A percentile compares a stretch with the other conserved stretches of the same genome.
phyloP scores from a whole-genome alignment of 2,797 vertebrate species.

The Melanogrammus aeglefinus region DNA sequence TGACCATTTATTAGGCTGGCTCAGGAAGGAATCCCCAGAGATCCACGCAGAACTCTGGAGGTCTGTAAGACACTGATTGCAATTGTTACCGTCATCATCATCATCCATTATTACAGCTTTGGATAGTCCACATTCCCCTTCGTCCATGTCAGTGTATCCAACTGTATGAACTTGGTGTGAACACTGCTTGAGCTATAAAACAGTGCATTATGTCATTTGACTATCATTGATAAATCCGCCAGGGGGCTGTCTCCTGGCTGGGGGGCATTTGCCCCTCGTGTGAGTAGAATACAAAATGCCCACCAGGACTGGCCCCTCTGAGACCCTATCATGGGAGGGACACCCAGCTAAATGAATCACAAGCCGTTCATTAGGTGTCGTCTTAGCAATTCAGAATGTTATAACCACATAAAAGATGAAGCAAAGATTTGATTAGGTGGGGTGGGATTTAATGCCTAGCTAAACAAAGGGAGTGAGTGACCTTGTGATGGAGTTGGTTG shows the following conservation, averaged over 20 bases:
- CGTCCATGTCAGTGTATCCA: not conserved
- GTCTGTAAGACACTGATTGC: slow-evolving; percentile 11
- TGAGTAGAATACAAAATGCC: slow-evolving; percentile 62
- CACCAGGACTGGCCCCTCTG: slow-evolving; percentile 16
- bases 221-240: slow-evolving; percentile 38
- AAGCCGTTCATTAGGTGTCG: slow-evolving; percentile 19
- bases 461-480: slow-evolving; percentile 16
- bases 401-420: slow-evolving; percentile 7
- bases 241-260: slow-evolving; percentile 37
- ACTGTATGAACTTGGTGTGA: not conserved
- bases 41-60: not conserved
- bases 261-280: slow-evolving; percentile 35
- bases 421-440: slow-evolving; percentile 6
- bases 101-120: not conserved
- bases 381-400: slow-evolving; percentile 15
- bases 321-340: slow-evolving; percentile 11
- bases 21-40: slow-evolving; percentile 28
- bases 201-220: slow-evolving; percentile 41
- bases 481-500: slow-evolving; percentile 19
- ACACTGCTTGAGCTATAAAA: slow-evolving; percentile 30
- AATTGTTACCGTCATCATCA: not conserved
- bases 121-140: not conserved
- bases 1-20: slow-evolving; percentile 45
- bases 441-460: slow-evolving; percentile 10
- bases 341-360: slow-evolving; percentile 19